A percentile compares a stretch with the other conserved stretches of the same genome.
Conservation (phyloP, 1,140 invertebrate species). For the Cryptotermes secundus region DNA sequence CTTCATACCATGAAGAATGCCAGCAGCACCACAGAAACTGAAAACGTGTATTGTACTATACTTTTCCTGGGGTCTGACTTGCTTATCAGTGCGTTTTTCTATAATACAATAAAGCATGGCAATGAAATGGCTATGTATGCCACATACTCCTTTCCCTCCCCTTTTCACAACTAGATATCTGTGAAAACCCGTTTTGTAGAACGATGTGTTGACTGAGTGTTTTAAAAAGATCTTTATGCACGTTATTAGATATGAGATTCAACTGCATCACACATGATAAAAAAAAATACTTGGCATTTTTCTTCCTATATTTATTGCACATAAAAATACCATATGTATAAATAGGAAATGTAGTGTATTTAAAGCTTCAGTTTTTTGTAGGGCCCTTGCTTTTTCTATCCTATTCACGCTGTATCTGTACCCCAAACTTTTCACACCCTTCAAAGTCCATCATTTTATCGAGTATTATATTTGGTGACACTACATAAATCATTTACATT, state of each 20-base stretch:
- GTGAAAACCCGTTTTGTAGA: slow-evolving; percentile 27
- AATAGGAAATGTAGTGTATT: slow-evolving; percentile 8
- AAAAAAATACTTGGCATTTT: slow-evolving; percentile 16
- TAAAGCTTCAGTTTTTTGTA: slow-evolving; percentile 27
- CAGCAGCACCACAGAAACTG: slow-evolving; percentile 8
- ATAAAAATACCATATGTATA: slow-evolving; percentile 28
- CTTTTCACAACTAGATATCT: background rate
- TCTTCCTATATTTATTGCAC: slow-evolving; percentile 25
- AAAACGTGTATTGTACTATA: background rate
- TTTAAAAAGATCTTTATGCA: background rate
- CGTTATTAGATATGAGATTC: slow-evolving; percentile 16
- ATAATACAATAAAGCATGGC: background rate
- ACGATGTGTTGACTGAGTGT: background rate
- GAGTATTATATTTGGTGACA: slow-evolving; percentile 18
- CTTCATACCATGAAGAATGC: background rate
- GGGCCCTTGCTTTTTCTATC: background rate
- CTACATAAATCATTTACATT: background rate
- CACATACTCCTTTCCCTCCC: background rate
- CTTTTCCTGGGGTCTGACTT: background rate
- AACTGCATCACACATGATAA: background rate
- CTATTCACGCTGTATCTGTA: slow-evolving; percentile 21
- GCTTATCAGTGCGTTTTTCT: background rate
- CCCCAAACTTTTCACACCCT: slow-evolving; percentile 31
- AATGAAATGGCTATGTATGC: background rate
- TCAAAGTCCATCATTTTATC: slow-evolving; percentile 21